These are phyloP conservation scores for Cryptotermes secundus DNA, from an alignment of 1,140 invertebrate genomes.

Conservation along the genomic window DNA sequence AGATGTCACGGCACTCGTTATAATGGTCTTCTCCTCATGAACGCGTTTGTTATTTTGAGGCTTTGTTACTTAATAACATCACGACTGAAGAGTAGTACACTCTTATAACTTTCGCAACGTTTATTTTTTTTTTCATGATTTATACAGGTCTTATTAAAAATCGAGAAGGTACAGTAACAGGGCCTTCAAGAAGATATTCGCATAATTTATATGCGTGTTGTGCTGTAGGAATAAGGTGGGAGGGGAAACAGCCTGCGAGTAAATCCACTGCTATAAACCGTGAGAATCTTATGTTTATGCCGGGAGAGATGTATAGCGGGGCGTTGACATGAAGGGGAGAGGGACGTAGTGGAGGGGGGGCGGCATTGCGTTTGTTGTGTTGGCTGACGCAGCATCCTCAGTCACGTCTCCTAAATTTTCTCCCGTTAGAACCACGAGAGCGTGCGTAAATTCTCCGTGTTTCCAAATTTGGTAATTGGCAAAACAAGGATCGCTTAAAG, in stretches of 20 bases:
- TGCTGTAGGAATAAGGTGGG: not conserved
- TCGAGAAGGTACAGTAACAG: not conserved
- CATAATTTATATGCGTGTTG: not conserved
- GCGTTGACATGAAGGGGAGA: not conserved
- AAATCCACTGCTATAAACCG: constrained; percentile 6
- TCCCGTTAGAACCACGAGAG: not conserved
- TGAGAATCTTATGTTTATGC: not conserved
- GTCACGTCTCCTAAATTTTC: not conserved
- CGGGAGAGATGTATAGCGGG: not conserved
- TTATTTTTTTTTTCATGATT: not conserved
- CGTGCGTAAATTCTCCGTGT: not conserved
- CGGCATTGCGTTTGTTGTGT: not conserved
- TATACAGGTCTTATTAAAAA: not conserved
- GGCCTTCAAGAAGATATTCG: not conserved
- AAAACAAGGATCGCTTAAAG: not conserved
- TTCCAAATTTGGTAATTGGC: not conserved
- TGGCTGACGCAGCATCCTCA: not conserved
- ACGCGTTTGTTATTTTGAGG: not conserved
- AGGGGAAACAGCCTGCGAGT: not conserved
- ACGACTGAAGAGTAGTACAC: not conserved
- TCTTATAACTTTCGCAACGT: not conserved
- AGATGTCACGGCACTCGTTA: too few relatives aligned
- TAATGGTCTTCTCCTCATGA: not conserved
- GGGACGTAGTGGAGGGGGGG: too few relatives aligned
- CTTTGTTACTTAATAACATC: not conserved